These are phyloP conservation scores for Nephrotoma flavescens DNA, from an alignment of 2,888 invertebrate genomes.

Conservation along the genomic window DNA sequence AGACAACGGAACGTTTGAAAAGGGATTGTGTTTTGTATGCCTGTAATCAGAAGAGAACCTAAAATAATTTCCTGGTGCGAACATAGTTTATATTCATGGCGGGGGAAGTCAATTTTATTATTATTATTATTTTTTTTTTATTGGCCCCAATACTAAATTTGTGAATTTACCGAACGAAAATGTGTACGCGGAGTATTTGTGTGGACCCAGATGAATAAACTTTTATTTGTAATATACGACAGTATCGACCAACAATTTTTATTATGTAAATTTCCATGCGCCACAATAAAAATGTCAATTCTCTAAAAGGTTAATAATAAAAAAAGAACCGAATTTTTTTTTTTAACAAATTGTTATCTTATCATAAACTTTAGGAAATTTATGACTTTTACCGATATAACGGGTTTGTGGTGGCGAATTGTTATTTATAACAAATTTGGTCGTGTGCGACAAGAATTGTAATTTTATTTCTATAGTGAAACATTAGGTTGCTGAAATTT, in stretches of 20 bases:
- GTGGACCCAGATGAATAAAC: background rate
- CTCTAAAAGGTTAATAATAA: background rate
- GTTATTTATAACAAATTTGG: background rate
- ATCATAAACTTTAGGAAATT: background rate
- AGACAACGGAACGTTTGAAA: background rate
- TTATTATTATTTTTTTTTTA: background rate
- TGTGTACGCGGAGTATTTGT: no score
- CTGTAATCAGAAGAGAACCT: background rate
- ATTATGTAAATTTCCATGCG: background rate
- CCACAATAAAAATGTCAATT: background rate
- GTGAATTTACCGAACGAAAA: background rate
- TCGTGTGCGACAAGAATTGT: no score
- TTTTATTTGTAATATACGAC: background rate
- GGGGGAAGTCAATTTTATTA: background rate
- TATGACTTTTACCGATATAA: background rate
- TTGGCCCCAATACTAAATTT: background rate
- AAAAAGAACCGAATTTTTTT: background rate
- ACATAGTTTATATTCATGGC: background rate
- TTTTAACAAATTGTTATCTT: background rate
- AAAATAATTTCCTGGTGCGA: background rate
- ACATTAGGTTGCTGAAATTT: no score
- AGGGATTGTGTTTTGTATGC: background rate
- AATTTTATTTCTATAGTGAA: no score
- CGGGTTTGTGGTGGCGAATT: background rate
- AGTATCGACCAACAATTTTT: background rate